Percentiles rank a stretch among this genome's conserved stretches.
These are phyloP conservation scores for Prionailurus bengalensis DNA, from an alignment of 2,113 vertebrate genomes.

Conservation along the genomic window DNA sequence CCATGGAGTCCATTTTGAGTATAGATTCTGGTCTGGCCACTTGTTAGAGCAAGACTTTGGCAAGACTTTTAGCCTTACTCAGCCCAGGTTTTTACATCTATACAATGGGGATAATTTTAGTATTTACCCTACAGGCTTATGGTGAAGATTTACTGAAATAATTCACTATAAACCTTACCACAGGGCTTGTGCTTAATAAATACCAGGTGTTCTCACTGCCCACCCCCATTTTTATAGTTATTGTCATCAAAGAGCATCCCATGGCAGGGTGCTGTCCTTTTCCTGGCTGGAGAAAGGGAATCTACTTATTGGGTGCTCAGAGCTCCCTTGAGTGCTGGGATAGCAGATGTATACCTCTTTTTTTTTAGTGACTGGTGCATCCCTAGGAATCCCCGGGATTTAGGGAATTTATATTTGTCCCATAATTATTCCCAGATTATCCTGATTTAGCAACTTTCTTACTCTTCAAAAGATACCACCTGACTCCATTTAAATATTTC, in stretches of 20 bases:
- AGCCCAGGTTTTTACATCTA: background rate
- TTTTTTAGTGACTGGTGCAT: background rate
- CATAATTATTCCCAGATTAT: background rate
- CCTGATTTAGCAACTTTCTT: constrained; percentile 23
- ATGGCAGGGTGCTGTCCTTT: background rate
- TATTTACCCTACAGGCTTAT: background rate
- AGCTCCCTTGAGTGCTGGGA: background rate
- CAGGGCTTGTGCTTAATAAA: background rate
- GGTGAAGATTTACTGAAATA: constrained; percentile 5
- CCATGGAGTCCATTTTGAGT: background rate
- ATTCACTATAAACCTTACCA: background rate
- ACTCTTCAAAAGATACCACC: background rate
- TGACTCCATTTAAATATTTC: constrained; percentile 42
- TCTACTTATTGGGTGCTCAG: background rate
- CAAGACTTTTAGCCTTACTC: background rate
- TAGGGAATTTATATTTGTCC: background rate
- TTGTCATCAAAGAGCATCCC: background rate
- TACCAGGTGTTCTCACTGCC: background rate
- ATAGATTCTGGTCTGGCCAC: background rate
- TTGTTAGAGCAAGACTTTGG: background rate
- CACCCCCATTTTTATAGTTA: background rate
- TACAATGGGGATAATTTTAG: background rate
- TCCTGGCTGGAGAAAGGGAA: background rate
- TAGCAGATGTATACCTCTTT: background rate
- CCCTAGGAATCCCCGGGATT: background rate